Base-by-base conservation (phyloP, 1,140 invertebrate genomes). In the Copidosoma floridanum region DNA sequence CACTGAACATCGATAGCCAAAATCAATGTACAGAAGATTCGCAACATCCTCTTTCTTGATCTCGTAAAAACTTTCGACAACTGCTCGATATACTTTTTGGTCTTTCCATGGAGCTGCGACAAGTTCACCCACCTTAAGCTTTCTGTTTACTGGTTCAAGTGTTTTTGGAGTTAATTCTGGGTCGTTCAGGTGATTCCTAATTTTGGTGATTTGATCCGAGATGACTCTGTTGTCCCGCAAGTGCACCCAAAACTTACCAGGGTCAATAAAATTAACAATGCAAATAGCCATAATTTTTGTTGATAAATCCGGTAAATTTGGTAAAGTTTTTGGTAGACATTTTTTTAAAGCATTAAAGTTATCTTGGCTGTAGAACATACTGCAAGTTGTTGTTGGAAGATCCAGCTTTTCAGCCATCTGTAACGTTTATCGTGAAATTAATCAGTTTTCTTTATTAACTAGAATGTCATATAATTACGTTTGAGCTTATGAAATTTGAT, bases 11-110 rank as follows among this genome's bases (percentile, higher is more conserved):
- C 70, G 2, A 78, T 79, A 3, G 67, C 94, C 94, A 76, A 83
- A 89, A 74, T 97, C 93, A 20, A 95, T 85, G 70, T 88, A 93
- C 44, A 86, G 82, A 4, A 95, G 83, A 3, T 66, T 63, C 1
- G 67, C 81, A 37, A 65, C 41, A 24, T 71, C 40, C 57, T 82
- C 40, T 1, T 62, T 52, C 24, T 60, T 68, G 27, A 60, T 38
- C 12, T 55, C 24, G 7, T 41, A 11, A 21, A 66, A 69, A 41
- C 65, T 53, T 53, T 72, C 56, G 0, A 84, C 63, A 20, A 76
- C 35, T 3, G 74, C 81, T 23, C 82, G 71, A 57, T 78, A 76
- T 59, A 57, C 21, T 18, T 47, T 57, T 1, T 57, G 38, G 11
- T 63, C 50, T 65, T 65, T 68, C 26, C 60, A 51, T 32, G 68